Base-by-base conservation (phyloP, 2,888 invertebrate species). In the Drosophila picticornis region DNA sequence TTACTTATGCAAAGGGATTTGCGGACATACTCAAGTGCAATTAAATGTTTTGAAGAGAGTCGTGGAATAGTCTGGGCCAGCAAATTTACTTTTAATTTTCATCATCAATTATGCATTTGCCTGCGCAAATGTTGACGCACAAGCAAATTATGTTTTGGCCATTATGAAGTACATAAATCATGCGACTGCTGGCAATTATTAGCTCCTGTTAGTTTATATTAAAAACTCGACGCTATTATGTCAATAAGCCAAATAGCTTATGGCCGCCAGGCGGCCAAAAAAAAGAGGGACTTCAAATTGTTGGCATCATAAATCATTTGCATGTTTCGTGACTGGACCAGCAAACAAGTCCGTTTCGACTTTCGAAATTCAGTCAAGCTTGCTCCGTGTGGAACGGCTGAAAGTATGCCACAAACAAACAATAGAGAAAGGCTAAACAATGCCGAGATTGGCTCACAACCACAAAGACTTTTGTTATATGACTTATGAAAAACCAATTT, bases 1-100 rank as follows among this genome's bases (percentile, higher is more conserved):
- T 90, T 88, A 88, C 88, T 87, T 87, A 87, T 88, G 90, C 88
- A 90, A 73, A 72, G 68, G 76, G 76, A 80, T 81, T 82, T 65
- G 56, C 32, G 31, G 48, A 59, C 66, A 68, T 65, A 31, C 46
- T 62, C 56, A 51, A 52, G 80, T 53, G 66, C 67, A 55, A n/a
- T 16, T 31, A 60, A 74, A 76, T 75, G 63, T 74, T 80, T 70
- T 63, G 70, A 67, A 76, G 43, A 43, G 50, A 52, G 59, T 31
- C 51, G 69, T 50, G 65, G 58, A 19, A 43, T 27, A 52, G 38
- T 38, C 48, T 36, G 59, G 34, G 48, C 38, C 13, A 36, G 66
- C 66, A 79, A 85, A 84, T 84, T 86, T 84, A 58, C 75, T 73
- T 88, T 88, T 86, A 86, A 84, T 84, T 84, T 86, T 38, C 66